Base-by-base conservation (phyloP, 1,140 invertebrate genomes). In the Streblospio benedicti region DNA sequence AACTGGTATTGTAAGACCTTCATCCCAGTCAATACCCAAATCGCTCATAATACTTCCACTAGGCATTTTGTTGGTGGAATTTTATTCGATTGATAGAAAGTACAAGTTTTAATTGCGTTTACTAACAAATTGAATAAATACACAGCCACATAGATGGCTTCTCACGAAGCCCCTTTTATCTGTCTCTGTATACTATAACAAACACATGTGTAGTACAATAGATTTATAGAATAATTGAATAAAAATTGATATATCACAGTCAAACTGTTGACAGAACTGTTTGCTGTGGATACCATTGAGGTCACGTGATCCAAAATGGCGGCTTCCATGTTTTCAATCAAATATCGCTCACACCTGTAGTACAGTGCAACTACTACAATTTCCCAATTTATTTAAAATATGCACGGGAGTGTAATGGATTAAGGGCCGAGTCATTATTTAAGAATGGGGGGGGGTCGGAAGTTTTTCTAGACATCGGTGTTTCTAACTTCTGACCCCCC, bases 1-100 rank as follows among this genome's bases (percentile, higher is more conserved):
- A 5, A 79, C 75, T 16, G 76, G 76, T 67, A 79, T 74, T 28
- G 73, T 70, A 38, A 79, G 64, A 12, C 76, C 75, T 66, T 78
- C 75, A 59, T 78, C 76, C 53, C 53, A 56, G 4, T 56, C 53
- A n/a, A n/a, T n/a, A n/a, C n/a, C n/a, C 20, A 56, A 25, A 23
- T 56, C 53, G 30, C 12, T 56, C 32, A 56, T 32, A 32, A 56
- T 56, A 14, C 4, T 41, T 2, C 45, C 23, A 28, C 45, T 47
- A 23, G 45, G 9, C 45, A 47, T 47, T 47, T 47, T 47, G 45
- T n/a, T n/a, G 30, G 30, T 47, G 45, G 30, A 47, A 47, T 47
- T 47, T 27, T 9, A 47, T 28, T 23, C 12, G 23, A 47, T 12
- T 27, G 25, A 23, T 14, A 18, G 38, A 14, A 14, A 28, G 9